Conservation (phyloP, 2,113 vertebrate species). For the Lutjanus erythropterus region DNA sequence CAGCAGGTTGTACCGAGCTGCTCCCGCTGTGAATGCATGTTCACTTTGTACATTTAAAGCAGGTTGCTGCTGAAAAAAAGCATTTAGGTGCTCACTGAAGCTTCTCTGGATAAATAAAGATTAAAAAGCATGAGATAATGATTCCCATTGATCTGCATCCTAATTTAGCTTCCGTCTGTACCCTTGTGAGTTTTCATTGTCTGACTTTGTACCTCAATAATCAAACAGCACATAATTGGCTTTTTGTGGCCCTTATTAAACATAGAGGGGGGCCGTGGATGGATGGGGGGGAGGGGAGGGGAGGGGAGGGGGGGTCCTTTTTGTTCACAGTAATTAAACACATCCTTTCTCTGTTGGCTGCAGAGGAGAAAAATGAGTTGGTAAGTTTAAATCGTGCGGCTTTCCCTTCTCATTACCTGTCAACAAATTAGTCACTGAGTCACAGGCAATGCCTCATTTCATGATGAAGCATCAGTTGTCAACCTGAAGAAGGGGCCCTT, state of each 20-base stretch:
- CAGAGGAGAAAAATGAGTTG: slow-evolving; percentile 27
- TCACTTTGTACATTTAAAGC: slow-evolving; percentile 24
- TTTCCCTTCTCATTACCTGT: slow-evolving; percentile 46
- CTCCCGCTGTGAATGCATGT: neutral
- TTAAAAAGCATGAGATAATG: slow-evolving; percentile 39
- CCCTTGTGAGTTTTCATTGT: slow-evolving; percentile 42
- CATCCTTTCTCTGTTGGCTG: slow-evolving; percentile 26
- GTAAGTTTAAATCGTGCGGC: slow-evolving; percentile 46
- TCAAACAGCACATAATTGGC: slow-evolving; percentile 69
- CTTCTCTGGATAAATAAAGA: slow-evolving; percentile 52
- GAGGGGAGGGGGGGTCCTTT: slow-evolving; percentile 26
- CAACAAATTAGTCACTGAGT: slow-evolving; percentile 32
- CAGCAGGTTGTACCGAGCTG: neutral
- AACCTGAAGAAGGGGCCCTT: neutral
- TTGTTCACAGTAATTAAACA: slow-evolving; percentile 65
- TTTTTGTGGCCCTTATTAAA: slow-evolving; percentile 69
- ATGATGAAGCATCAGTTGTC: neutral
- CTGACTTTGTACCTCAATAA: slow-evolving; percentile 58
- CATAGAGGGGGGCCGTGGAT: neutral
- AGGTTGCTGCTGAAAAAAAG: slow-evolving; percentile 1
- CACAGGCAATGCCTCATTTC: neutral
- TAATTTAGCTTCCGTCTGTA: slow-evolving; percentile 39
- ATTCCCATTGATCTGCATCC: slow-evolving; percentile 64
- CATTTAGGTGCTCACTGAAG: slow-evolving; percentile 18
- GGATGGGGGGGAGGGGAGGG: slow-evolving; percentile 1